Conservation (phyloP, 2,888 invertebrate genomes). For the Pristionchus entomophagus region DNA sequence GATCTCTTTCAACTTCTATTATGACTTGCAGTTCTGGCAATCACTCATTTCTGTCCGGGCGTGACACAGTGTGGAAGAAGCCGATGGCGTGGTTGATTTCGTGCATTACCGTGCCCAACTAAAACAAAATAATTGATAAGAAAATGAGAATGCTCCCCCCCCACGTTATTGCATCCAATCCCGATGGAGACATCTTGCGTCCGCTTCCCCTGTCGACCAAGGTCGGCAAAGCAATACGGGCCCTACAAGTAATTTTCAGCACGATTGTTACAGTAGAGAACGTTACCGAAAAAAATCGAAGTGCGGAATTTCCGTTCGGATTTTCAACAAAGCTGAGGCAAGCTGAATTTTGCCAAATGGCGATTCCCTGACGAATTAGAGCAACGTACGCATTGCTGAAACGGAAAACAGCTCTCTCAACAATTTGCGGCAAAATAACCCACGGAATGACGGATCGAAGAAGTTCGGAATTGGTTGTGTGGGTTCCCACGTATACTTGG, state of each 20-base stretch:
- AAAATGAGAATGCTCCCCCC: neutral
- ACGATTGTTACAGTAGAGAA: too few species aligned
- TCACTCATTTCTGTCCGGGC: conserved; percentile 28
- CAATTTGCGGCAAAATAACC: neutral
- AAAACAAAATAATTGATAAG: neutral
- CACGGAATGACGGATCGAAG: conserved; percentile 29
- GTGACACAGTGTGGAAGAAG: conserved; percentile 35
- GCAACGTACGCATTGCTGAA: neutral
- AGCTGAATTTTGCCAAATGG: conserved; percentile 1
- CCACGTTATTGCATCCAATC: conserved; percentile 19
- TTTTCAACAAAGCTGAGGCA: conserved; percentile 39
- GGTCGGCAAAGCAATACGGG: neutral
- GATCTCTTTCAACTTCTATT: too few species aligned
- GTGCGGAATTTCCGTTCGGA: neutral
- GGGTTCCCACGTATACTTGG: conserved; percentile 11
- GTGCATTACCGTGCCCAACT: conserved; percentile 39
- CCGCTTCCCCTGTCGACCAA: conserved; percentile 19
- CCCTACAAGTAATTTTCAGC: neutral
- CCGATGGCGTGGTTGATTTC: conserved; percentile 37
- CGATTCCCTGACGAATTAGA: neutral
- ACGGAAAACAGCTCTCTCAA: neutral
- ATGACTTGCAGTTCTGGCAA: neutral
- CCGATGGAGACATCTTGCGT: conserved; percentile 38
- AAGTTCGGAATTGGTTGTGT: conserved; percentile 33
- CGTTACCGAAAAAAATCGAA: neutral